Percentiles rank a stretch among this genome's conserved stretches.
phyloP scores from a whole-genome alignment of 2,113 vertebrate species.

The Clarias batrachus region DNA sequence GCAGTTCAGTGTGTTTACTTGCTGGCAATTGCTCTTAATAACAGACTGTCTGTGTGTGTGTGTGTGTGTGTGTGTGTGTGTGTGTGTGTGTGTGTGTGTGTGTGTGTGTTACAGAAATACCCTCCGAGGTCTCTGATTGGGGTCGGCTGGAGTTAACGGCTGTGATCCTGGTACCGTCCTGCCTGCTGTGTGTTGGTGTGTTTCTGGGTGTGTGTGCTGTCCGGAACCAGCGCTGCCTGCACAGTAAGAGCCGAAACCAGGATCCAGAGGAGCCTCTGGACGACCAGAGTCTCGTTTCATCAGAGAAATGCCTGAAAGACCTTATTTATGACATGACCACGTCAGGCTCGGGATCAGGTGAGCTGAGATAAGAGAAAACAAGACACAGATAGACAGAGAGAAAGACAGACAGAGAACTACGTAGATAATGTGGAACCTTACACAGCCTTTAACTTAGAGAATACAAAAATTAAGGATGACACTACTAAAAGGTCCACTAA shows the following conservation, averaged over 20 bases:
- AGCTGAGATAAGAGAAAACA: neutral
- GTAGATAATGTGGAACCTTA: neutral
- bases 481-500: neutral
- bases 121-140: constrained; percentile 58
- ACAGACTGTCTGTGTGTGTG: neutral
- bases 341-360: constrained; percentile 94
- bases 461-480: neutral
- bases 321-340: constrained; percentile 91
- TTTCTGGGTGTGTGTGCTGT: constrained; percentile 68
- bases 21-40: neutral
- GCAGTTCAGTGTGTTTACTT: neutral
- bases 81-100: constrained; percentile 18
- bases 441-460: neutral
- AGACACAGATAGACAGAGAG: neutral
- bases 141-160: constrained; percentile 70
- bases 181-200: constrained; percentile 72
- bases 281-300: constrained; percentile 75
- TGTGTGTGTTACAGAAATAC: constrained; percentile 57
- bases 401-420: neutral
- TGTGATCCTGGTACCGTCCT: constrained; percentile 76
- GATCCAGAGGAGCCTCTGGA: constrained; percentile 82
- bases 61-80: neutral
- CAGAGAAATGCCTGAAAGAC: constrained; percentile 87
- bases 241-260: constrained; percentile 68
- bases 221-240: constrained; percentile 70